phyloP scores from a whole-genome alignment of 2,888 invertebrate genomes.

The Galeruca laticollis region DNA sequence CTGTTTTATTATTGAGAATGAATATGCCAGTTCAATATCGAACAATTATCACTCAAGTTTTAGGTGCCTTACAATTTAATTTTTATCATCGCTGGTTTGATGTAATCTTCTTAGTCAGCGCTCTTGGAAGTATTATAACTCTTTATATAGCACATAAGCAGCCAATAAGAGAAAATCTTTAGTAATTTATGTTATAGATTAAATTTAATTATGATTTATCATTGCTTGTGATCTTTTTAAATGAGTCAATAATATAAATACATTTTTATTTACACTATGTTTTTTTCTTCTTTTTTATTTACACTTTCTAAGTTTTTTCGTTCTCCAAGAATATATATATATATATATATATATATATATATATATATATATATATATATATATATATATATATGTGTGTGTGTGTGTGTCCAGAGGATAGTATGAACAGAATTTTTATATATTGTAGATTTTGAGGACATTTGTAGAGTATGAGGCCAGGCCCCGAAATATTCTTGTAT shows the following conservation, averaged over 20 bases:
- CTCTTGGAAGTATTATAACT: conserved; percentile 94
- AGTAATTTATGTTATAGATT: conserved; percentile 24
- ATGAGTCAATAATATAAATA: background rate
- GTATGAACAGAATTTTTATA: no score
- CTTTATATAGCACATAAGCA: conserved; percentile 94
- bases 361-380: no score
- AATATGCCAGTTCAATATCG: conserved; percentile 99
- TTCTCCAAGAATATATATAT: background rate
- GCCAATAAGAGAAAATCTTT: conserved; percentile 60
- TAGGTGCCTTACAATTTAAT: conserved; percentile 97
- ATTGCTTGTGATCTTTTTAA: conserved; percentile 4
- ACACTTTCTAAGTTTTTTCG: background rate
- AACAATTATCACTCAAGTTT: conserved; percentile 89
- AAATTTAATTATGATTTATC: background rate
- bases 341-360: no score
- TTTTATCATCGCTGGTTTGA: conserved; percentile 99
- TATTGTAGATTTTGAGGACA: no score
- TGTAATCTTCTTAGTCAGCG: conserved; percentile 97
- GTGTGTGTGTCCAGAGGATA: no score
- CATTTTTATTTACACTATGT: conserved; percentile 2
- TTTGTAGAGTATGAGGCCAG: no score
- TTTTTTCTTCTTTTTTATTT: background rate
- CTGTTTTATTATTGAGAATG: conserved; percentile 97
- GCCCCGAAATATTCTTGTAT: no score
- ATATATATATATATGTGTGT: no score